Base-by-base conservation (phyloP, 1,140 invertebrate genomes). In the Aphaenogaster floridana region DNA sequence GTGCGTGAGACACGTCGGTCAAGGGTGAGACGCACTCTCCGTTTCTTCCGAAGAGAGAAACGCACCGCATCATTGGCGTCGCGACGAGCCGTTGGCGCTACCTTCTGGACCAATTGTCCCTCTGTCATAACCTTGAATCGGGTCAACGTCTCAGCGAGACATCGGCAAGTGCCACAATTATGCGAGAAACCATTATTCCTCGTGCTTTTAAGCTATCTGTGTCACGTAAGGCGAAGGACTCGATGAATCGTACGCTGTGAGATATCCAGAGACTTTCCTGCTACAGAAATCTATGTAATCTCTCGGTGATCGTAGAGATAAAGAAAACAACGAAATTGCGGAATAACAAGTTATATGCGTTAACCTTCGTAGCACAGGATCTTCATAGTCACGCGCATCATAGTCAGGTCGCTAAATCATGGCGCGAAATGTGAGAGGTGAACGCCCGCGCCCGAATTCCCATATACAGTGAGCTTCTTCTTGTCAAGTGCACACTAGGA, bases 371-470 rank as follows among this genome's bases (percentile, higher is more conserved):
- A 28, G 42, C 5, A 6, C n/a, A 11, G 54, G 17, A 45, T 48
- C 2, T 2, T n/a, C 6, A n/a, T 13, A 50, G 17, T 3, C 66
- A 81, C 69, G 54, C 54, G 54, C 21, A 39, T 34, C 1, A 13
- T 13, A 34, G 11, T 45, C 15, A 39, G 21, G n/a, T 1, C 21
- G 66, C 57, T n/a, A 59, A 48, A 45, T 72, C 69, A 61, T 76
- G 80, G 80, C 80, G 80, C 80, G 80, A 84, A 84, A 74, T 48
- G 69, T 45, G 34, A 84, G 48, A 48, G 54, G 69, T 84, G 80
- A 76, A 84, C 69, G 80, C 59, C 64, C 64, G 79, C n/a, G 28
- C 2, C 21, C 39, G 50, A 76, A n/a, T 54, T 63, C 11, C 54
- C 57, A 57, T n/a, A 15, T 74, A 17, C n/a, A 61, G 80, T 84